Evolutionary conservation across 2,888 invertebrate species (phyloP).

Genomic region (Plagiodera versicolora): DNA sequence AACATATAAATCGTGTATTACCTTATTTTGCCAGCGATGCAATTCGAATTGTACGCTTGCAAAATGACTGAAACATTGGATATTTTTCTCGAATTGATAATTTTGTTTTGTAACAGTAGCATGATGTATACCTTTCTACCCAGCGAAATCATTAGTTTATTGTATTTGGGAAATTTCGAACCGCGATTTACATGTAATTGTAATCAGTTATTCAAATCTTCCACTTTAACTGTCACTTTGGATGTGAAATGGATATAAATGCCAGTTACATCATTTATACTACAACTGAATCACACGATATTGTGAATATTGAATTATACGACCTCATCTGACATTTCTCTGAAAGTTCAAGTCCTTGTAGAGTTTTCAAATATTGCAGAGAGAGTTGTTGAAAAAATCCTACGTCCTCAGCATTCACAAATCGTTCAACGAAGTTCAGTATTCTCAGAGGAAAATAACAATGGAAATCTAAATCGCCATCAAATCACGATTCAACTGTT

Average conservation of each 20-base stretch:
- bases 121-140: not conserved
- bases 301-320: not conserved
- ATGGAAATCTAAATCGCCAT: no score
- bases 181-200: not conserved
- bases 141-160: not conserved
- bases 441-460: no score
- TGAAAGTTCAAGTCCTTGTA: no score
- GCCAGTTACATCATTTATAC: not conserved
- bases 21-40: not conserved
- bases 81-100: constrained; percentile 9
- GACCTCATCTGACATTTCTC: not conserved
- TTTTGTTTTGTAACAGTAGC: constrained; percentile 11
- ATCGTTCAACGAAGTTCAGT: no score
- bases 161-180: not conserved
- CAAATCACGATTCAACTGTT: constrained; percentile 12
- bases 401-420: no score
- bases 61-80: not conserved
- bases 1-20: constrained; percentile 14
- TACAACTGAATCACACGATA: not conserved
- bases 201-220: not conserved
- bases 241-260: not conserved
- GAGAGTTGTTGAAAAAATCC: no score
- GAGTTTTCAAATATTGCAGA: no score
- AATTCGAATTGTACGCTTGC: constrained; percentile 11
- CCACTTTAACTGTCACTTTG: not conserved